Evolutionary conservation across 1,140 invertebrate species (phyloP).

Genomic region (Drosophila ohnishii): DNA sequence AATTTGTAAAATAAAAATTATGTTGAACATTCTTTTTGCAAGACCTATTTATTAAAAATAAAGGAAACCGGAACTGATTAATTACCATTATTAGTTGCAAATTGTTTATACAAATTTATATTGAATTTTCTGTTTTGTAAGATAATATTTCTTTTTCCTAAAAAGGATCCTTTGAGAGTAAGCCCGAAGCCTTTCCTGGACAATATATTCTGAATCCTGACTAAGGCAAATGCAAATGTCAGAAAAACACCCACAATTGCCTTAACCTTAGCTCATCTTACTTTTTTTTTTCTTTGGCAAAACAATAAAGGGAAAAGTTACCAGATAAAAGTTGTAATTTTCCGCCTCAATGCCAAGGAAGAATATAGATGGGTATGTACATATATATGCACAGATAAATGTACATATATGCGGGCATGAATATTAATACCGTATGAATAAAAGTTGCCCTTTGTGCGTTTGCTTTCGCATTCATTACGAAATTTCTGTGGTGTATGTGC

Average conservation of each 20-base stretch:
- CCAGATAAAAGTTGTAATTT: conserved; percentile 72
- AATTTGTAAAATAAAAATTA: no score
- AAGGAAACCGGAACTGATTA: background rate
- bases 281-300: conserved; percentile 20
- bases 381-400: background rate
- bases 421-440: conserved; percentile 73
- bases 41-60: background rate
- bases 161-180: background rate
- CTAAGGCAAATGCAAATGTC: background rate
- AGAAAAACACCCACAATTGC: conserved; percentile 2
- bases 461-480: conserved; percentile 39
- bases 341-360: conserved; percentile 32
- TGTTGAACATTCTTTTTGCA: background rate
- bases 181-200: no score
- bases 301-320: conserved; percentile 54
- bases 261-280: conserved; percentile 1
- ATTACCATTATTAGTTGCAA: background rate
- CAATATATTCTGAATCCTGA: background rate
- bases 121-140: background rate
- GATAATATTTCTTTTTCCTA: background rate
- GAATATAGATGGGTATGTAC: conserved; percentile 7
- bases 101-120: background rate
- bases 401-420: conserved; percentile 39
- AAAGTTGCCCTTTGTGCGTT: conserved; percentile 60
- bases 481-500: conserved; percentile 25